Evolutionary conservation across 2,797 vertebrate genomes (phyloP), one percentile per base, ranked within the genome.

Genomic region (Lindbergichthys nudifrons): DNA sequence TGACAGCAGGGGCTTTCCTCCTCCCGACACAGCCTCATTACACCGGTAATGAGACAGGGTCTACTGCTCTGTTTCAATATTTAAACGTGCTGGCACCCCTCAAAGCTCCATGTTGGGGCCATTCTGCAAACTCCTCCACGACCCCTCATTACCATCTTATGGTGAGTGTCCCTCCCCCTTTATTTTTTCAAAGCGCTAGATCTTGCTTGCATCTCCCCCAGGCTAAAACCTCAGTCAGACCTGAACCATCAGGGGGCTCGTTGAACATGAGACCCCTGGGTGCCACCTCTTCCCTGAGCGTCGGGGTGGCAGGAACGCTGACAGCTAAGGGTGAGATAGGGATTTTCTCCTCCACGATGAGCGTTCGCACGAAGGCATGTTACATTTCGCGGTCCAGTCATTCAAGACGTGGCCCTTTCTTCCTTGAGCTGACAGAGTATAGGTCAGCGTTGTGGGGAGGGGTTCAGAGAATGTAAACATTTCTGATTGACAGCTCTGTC

Each of bases 11-110:
- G 80, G 57, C 39, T 75, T 79, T 71, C 75, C 77, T 73, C 75
- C 80, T 67, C 62, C 66, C 50, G 77, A 79, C 83, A 70, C 73
- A 82, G 74, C 76, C 81, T 92, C 83, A 88, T 92, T 90, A 89
- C 42, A 63, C 65, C 64, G n/a, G 52, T 91, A 92, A 92, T 83
- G 90, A 92, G 88, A 84, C 68, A 58, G 81, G 77, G 82, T 56
- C 79, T 79, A 74, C 67, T 69, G 70, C 75, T 90, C 84, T 77
- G 70, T 85, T 91, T 92, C 86, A 93, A 93, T 93, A 92, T 94
- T 93, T 91, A 94, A 92, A 89, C 60, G 70, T 39, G 21, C 65
- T 10, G 77, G 64, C 10, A 65, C 67, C 80, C 87, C 90, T 77
- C 70, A 84, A 85, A 84, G 82, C 80, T 82, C 87, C 47, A 65